These are phyloP conservation scores for Willisornis vidua DNA, from an alignment of 2,113 vertebrate genomes.

Conservation along the genomic window DNA sequence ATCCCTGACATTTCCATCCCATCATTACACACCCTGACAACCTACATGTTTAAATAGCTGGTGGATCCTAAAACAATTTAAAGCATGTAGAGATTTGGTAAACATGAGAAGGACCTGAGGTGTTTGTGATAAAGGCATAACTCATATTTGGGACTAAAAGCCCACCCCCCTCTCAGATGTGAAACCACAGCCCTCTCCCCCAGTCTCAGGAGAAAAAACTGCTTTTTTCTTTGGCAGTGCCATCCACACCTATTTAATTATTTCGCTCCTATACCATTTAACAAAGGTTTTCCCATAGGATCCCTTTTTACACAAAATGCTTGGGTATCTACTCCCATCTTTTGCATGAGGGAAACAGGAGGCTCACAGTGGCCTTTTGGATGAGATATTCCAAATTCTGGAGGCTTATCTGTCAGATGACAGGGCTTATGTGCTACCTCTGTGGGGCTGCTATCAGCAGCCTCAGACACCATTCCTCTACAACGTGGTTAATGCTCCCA, in stretches of 20 bases:
- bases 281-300: not conserved
- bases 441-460: not conserved
- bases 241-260: not conserved
- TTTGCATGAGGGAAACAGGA: not conserved
- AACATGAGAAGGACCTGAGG: not conserved
- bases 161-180: not conserved
- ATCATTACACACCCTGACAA: not conserved
- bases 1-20: not conserved
- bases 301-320: not conserved
- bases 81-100: not conserved
- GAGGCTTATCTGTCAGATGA: not conserved
- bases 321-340: not conserved
- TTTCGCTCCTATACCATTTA: not conserved
- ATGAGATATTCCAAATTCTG: not conserved
- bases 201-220: not conserved
- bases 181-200: not conserved
- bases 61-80: not conserved
- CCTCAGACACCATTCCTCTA: not conserved
- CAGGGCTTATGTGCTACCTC: not conserved
- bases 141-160: not conserved
- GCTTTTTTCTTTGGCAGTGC: not conserved
- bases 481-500: not conserved
- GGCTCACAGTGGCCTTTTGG: not conserved
- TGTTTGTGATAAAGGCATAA: not conserved
- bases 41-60: not conserved